These are phyloP conservation scores for Prunella strophiata DNA, from an alignment of 2,797 vertebrate genomes.

Conservation along the genomic window DNA sequence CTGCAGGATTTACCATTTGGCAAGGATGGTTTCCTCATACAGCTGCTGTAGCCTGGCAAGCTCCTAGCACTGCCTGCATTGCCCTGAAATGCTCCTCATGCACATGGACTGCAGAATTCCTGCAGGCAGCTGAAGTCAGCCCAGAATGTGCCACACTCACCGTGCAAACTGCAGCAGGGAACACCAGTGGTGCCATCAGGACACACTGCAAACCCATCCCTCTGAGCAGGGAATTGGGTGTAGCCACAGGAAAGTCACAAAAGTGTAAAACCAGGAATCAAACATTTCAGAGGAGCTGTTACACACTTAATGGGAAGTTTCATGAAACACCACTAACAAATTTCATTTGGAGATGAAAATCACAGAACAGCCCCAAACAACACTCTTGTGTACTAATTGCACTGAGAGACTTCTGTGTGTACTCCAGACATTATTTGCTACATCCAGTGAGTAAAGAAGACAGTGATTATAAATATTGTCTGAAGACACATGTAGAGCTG, in stretches of 20 bases:
- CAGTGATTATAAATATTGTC: background rate
- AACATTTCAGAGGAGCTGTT: background rate
- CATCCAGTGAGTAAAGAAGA: background rate
- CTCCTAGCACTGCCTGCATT: background rate
- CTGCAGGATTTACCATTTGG: background rate
- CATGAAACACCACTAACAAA: background rate
- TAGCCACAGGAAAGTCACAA: background rate
- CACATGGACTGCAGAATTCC: background rate
- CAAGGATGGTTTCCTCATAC: background rate
- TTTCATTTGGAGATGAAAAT: background rate
- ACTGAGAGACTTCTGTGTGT: background rate
- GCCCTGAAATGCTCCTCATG: background rate
- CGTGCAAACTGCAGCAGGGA: background rate
- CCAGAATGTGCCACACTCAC: rapidly evolving
- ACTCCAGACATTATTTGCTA: background rate
- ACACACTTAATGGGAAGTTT: background rate
- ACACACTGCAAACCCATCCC: background rate
- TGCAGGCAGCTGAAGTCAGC: background rate
- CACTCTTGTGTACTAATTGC: background rate
- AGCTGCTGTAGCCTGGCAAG: background rate
- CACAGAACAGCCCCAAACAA: background rate
- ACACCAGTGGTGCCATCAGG: background rate
- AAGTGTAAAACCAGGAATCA: background rate
- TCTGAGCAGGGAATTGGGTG: background rate
- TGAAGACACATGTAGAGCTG: background rate